These are phyloP conservation scores for Nymphicus hollandicus DNA, from an alignment of 2,113 vertebrate genomes.

Conservation along the genomic window DNA sequence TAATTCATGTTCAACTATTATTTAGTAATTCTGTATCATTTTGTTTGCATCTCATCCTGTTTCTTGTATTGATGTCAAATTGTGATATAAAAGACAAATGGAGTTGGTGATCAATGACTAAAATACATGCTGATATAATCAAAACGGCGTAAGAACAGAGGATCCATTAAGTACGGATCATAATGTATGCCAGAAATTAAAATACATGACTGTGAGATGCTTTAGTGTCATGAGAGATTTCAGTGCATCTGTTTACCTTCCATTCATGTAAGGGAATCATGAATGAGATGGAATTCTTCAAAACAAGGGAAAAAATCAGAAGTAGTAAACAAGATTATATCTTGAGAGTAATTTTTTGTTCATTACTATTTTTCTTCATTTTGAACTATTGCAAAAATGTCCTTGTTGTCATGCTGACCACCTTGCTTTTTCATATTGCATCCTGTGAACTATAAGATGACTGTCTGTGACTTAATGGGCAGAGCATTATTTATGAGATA, in stretches of 20 bases:
- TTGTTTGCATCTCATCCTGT: constrained; percentile 10
- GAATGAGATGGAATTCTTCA: neutral
- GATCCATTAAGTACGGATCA: neutral
- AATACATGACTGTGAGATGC: neutral
- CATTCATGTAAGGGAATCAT: neutral
- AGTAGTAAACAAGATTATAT: neutral
- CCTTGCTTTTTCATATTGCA: neutral
- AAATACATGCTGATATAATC: neutral
- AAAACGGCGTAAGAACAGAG: constrained; percentile 18
- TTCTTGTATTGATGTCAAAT: constrained; percentile 17
- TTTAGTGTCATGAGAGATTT: neutral
- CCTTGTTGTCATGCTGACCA: neutral
- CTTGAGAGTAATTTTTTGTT: neutral
- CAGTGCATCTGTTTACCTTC: neutral
- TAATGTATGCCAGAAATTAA: constrained; percentile 7
- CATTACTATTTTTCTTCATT: neutral
- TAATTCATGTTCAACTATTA: neutral
- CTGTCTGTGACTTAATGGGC: neutral
- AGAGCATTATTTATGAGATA: constrained; percentile 5
- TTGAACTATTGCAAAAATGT: neutral
- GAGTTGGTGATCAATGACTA: constrained; percentile 17
- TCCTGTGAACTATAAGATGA: neutral
- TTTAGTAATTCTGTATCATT: constrained; percentile 3
- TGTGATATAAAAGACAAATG: constrained; percentile 7
- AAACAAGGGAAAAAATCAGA: neutral